Evolutionary conservation across 2,113 vertebrate species (phyloP), one percentile per base, ranked within the genome.

Genomic region (Tachysurus fulvidraco): DNA sequence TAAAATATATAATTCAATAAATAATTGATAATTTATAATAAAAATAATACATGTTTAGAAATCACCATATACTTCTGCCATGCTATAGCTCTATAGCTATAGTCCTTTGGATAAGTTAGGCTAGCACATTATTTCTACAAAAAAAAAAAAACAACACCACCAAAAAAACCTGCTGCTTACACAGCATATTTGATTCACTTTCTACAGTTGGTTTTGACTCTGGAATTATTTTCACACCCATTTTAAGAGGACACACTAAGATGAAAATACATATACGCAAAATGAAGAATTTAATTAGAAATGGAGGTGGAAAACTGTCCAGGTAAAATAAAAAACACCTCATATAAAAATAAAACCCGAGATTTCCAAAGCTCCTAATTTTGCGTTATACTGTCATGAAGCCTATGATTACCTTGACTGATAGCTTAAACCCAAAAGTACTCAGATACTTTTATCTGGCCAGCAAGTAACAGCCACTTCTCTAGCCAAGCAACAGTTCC

Each of bases 381-480:
- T 86, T 88, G 86, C 85, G n/a, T 78, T 77, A 60, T 69, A 73
- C 87, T 82, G 89, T 84, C 78, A 80, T 88, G 30, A 88, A 74
- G 80, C 88, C 83, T 78, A 78, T 71, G 84, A 81, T 89, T 71
- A 64, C 67, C 82, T 88, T 84, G 88, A 92, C 90, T 88, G 83
- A 87, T 92, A 86, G 88, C 65, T 80, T 60, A 91, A 93, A 91
- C 88, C 91, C 84, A 87, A 93, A 94, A 93, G 89, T 88, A 90
- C 92, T 84, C 90, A 41, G 87, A 78, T 65, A 81, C 84, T 90
- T 91, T 94, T 89, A 92, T 89, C 90, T 92, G 71, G 23, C 55
- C 83, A 76, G 71, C 57, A 64, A 64, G 92, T 91, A 92, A 89
- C 88, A 86, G 41, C 28, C 83, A 84, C 23, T 69, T 50, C 46